These are phyloP conservation scores for Illadopsis cleaveri DNA, from an alignment of 2,113 vertebrate genomes.

Conservation along the genomic window DNA sequence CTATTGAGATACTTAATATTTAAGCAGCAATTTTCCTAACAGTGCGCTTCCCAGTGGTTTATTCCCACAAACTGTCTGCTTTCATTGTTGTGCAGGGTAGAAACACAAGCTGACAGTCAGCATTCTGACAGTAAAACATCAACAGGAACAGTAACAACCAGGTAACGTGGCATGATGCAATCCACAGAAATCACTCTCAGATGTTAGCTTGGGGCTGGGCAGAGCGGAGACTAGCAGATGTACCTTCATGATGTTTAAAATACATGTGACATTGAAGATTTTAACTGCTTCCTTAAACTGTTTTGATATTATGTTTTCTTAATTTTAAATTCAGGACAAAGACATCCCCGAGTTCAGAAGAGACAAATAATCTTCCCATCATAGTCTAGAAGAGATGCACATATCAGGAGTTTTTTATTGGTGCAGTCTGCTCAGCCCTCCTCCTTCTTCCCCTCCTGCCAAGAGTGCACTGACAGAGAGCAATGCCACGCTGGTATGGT, in stretches of 20 bases:
- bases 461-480: background rate
- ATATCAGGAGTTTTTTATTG: background rate
- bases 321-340: background rate
- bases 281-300: background rate
- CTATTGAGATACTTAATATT: background rate
- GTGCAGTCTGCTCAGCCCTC: background rate
- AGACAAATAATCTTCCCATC: background rate
- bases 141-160: background rate
- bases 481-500: accelerated
- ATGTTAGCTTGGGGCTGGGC: background rate
- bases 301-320: background rate
- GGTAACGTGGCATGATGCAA: background rate
- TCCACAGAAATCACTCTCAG: background rate
- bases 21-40: background rate
- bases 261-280: background rate
- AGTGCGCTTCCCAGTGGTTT: background rate
- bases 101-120: background rate
- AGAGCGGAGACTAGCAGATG: background rate
- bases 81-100: background rate
- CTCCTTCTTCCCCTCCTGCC: background rate
- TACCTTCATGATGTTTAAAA: background rate
- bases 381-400: background rate
- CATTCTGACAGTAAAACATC: background rate
- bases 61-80: background rate
- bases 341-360: background rate